phyloP scores from a whole-genome alignment of 1,140 invertebrate genomes.

The Leptinotarsa texana region DNA sequence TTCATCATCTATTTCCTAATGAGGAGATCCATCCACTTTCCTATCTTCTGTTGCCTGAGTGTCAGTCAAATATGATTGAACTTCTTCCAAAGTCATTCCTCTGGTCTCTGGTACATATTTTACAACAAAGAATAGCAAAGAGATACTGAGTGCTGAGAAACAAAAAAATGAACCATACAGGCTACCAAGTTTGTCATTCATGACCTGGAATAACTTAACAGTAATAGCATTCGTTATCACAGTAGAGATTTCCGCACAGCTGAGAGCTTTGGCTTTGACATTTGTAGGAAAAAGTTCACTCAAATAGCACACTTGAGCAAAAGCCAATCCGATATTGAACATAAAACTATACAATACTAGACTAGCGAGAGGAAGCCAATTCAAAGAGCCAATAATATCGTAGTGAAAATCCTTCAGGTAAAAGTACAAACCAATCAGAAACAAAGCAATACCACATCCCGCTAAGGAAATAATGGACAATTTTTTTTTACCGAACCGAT shows the following conservation, averaged over 20 bases:
- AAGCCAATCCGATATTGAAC: constrained; percentile 11
- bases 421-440: constrained; percentile 5
- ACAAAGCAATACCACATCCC: background rate
- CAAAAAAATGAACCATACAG: constrained; percentile 4
- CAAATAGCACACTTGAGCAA: background rate
- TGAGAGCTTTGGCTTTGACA: constrained; percentile 13
- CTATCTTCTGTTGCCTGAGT: no score
- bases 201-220: constrained; percentile 9
- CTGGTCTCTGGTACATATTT: constrained; percentile 20
- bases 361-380: constrained; percentile 1
- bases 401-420: constrained; percentile 41
- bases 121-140: constrained; percentile 4
- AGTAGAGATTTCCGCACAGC: background rate
- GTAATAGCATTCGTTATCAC: background rate
- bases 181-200: background rate
- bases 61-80: background rate
- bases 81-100: constrained; percentile 19
- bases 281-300: constrained; percentile 16
- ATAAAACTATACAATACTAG: background rate
- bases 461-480: background rate
- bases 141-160: background rate
- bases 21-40: no score
- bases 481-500: background rate
- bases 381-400: constrained; percentile 39
- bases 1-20: no score